These are phyloP conservation scores for Drosophila affinis DNA, from an alignment of 2,888 invertebrate genomes.

Conservation along the genomic window DNA sequence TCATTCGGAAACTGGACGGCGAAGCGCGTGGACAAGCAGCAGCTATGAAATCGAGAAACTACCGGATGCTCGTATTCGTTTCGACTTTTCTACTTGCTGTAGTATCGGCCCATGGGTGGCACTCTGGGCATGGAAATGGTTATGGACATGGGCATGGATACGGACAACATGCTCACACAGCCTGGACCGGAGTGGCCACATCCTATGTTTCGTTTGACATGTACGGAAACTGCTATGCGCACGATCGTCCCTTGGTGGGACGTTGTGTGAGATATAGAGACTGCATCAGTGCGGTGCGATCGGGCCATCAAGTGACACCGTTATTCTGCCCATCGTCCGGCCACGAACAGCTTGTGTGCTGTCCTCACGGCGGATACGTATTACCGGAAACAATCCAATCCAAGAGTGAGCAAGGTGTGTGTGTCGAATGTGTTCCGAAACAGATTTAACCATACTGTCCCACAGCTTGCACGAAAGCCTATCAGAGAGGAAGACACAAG, in stretches of 20 bases:
- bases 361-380: constrained; percentile 49
- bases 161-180: background rate
- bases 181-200: background rate
- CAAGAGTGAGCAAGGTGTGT: constrained; percentile 28
- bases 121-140: background rate
- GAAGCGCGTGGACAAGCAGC: background rate
- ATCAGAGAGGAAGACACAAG: constrained; percentile 18
- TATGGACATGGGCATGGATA: background rate
- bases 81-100: background rate
- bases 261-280: constrained; percentile 37
- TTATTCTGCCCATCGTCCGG: constrained; percentile 26
- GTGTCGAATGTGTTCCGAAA: background rate
- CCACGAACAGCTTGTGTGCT: constrained; percentile 42
- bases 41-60: background rate
- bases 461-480: constrained; percentile 28
- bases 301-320: constrained; percentile 27
- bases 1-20: background rate
- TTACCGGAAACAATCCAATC: constrained; percentile 4
- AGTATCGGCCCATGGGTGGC: background rate
- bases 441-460: background rate
- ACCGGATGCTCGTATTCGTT: background rate
- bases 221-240: constrained; percentile 40
- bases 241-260: constrained; percentile 39
- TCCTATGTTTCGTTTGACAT: constrained; percentile 21
- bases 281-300: constrained; percentile 42